Base-by-base conservation (phyloP, 2,797 vertebrate genomes). In the Cyprinella venusta region DNA sequence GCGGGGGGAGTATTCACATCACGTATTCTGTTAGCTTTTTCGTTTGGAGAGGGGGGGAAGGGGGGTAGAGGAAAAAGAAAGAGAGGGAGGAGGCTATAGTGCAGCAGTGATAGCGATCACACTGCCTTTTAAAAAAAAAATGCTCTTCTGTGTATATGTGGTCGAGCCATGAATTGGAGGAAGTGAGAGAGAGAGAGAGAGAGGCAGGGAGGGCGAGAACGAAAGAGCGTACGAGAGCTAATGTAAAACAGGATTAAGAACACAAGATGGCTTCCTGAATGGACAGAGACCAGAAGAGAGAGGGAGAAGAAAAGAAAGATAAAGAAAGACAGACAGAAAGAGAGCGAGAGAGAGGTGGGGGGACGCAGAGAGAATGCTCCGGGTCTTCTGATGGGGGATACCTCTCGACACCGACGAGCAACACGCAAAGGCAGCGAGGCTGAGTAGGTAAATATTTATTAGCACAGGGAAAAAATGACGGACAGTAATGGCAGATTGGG, bases 201-300 rank as follows among this genome's bases (percentile, higher is more conserved):
- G 84, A 81, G 87, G 85, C 86, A 86, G 90, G 86, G 89, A 89
- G 92, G 87, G 86, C 87, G 89, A 78, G 91, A 92, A 89, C 90
- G 90, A 90, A 91, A 89, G 75, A 90, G 91, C 90, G 92, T 87
- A 90, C 93, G 93, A 92, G 88, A 92, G 92, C 92, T 93, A 92
- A 93, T 94, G 93, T 94, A 94, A 95, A 93, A 93, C 91, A 91
- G 92, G 94, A 95, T 93, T 93, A 94, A 95, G 85, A 94, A 94
- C 94, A 94, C 94, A 95, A 95, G 94, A 95, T 95, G 95, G 95
- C 95, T 95, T 95, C 95, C 94, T 95, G 94, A 95, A 95, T 95
- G 94, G 93, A 91, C 93, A 91, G 91, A 90, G 89, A 84, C 69
- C 74, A 83, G 64, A 89, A 83, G 85, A 86, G 80, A 76, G 69